phyloP scores from a whole-genome alignment of 2,888 invertebrate species.

The Drosophila formosana region DNA sequence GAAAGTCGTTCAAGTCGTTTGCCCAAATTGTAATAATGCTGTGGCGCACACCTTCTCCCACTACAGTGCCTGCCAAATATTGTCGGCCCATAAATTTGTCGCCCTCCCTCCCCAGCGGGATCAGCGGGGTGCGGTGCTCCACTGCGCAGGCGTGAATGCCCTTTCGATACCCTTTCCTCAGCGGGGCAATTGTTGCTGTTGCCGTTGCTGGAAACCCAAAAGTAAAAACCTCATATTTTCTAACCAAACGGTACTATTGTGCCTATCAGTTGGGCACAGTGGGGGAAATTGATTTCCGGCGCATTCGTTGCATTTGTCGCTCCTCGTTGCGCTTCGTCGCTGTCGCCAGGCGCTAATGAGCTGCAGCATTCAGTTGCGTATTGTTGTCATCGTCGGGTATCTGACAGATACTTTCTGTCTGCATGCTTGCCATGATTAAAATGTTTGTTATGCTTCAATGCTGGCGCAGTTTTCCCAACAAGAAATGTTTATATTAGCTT shows the following conservation, averaged over 20 bases:
- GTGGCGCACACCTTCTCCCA: conserved; percentile 26
- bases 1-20: conserved; percentile 31
- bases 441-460: conserved; percentile 77
- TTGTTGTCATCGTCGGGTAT: conserved; percentile 45
- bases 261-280: neutral
- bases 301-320: conserved; percentile 34
- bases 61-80: conserved; percentile 27
- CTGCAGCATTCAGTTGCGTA: conserved; percentile 64
- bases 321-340: conserved; percentile 71
- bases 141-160: conserved; percentile 70
- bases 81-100: conserved; percentile 53
- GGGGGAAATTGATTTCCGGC: conserved; percentile 75
- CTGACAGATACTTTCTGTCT: conserved; percentile 66
- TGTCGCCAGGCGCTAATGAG: conserved; percentile 75
- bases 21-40: conserved; percentile 1
- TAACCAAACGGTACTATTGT: conserved; percentile 26
- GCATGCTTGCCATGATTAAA: conserved; percentile 64
- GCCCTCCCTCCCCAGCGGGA: neutral
- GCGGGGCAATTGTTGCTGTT: conserved; percentile 42
- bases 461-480: conserved; percentile 38
- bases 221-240: conserved; percentile 63
- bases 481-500: conserved; percentile 49
- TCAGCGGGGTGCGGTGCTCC: neutral
- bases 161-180: conserved; percentile 19
- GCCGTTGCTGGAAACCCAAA: conserved; percentile 28